Evolutionary conservation across 2,113 vertebrate genomes (phyloP).

Genomic region (Gopherus evgoodei): DNA sequence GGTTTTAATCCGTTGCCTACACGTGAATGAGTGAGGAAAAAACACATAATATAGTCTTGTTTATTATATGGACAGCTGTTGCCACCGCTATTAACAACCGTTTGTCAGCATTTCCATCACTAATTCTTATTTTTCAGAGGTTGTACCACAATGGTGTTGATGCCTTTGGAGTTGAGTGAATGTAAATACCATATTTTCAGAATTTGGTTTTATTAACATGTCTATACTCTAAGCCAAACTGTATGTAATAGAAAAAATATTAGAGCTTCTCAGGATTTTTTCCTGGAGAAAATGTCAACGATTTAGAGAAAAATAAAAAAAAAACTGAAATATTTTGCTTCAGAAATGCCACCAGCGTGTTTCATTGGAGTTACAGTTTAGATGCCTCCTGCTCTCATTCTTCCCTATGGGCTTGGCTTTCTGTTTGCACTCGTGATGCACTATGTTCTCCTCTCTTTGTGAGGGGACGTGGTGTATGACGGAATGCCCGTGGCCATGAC

Average conservation of each 20-base stretch:
- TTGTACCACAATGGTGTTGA: not conserved
- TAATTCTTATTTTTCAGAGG: not conserved
- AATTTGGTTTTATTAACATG: not conserved
- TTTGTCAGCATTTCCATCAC: not conserved
- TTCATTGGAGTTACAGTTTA: not conserved
- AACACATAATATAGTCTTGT: constrained; percentile 17
- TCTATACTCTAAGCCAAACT: not conserved
- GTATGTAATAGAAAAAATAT: not conserved
- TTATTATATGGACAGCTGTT: not conserved
- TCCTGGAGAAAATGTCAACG: not conserved
- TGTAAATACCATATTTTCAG: not conserved
- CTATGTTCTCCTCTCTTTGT: not conserved
- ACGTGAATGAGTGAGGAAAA: constrained; percentile 9
- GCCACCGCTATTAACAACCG: not conserved
- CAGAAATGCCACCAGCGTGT: not conserved
- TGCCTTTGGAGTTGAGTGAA: not conserved
- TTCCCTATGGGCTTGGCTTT: not conserved
- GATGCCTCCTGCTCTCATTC: not conserved
- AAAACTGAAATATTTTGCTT: not conserved
- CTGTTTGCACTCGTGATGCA: not conserved
- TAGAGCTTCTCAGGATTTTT: not conserved
- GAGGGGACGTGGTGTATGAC: not conserved
- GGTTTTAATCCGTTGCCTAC: constrained; percentile 22
- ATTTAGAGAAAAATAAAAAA: not conserved
- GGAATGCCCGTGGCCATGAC: not conserved